Evolutionary conservation across 2,797 vertebrate genomes (phyloP).

Genomic region (Sitta carolinensis): DNA sequence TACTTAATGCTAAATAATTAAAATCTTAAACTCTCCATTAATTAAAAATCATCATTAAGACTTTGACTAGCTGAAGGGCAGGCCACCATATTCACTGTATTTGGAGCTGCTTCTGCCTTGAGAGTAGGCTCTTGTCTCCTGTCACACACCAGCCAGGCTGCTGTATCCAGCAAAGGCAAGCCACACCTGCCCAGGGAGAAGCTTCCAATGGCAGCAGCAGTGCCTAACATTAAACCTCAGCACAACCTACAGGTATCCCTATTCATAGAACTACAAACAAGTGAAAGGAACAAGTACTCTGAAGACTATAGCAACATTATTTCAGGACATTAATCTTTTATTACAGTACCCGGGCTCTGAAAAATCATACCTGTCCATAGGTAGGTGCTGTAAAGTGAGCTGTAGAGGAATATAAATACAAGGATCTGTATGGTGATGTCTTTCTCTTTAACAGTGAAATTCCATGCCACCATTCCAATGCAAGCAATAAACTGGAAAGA

Average conservation of each 20-base stretch:
- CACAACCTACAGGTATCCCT: background rate
- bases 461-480: constrained; percentile 92
- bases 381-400: constrained; percentile 91
- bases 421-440: constrained; percentile 84
- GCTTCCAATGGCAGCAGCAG: background rate
- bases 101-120: background rate
- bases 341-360: background rate
- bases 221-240: background rate
- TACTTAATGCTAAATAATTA: background rate
- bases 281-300: background rate
- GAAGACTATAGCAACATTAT: background rate
- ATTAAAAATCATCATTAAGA: background rate
- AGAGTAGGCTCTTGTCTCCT: background rate
- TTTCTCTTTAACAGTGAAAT: constrained; percentile 82
- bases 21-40: background rate
- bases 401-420: constrained; percentile 88
- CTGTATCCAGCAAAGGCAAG: background rate
- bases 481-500: constrained; percentile 84
- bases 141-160: background rate
- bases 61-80: background rate
- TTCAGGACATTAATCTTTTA: background rate
- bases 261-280: background rate
- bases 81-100: background rate
- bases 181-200: background rate
- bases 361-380: constrained; percentile 90